Base-by-base conservation (phyloP, 2,888 invertebrate species). In the Pseudococcus jackbeardsleyi region DNA sequence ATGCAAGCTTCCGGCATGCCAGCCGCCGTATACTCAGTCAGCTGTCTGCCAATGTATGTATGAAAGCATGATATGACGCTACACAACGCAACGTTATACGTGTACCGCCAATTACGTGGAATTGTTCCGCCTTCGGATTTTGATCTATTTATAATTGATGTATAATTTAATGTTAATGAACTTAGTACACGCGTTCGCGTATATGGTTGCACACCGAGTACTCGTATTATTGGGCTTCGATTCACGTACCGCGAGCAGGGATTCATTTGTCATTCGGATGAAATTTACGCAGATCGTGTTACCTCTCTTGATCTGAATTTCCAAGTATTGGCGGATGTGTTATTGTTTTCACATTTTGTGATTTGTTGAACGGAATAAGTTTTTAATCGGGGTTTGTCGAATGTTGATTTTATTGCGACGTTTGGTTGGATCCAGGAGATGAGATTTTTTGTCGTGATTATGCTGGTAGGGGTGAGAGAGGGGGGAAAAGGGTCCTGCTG, bases 71-170 rank as follows among this genome's bases (percentile, higher is more conserved):
- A 72, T 72, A 72, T 72, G 68, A 72, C 68, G 68, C 68, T 72
- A 72, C 42, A 59, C 59, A 59, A 19, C 26, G 19, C 19, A 79
- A 42, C 79, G 26, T 3, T 33, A 33, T n/a, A 33, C 26, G 26
- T 33, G 79, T 79, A 42, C 39, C 79, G 39, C 42, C 79, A 79
- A 79, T 79, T 79, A 79, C 79, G 79, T 79, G 79, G 79, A 72
- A 79, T 79, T 79, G 79, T 79, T 79, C 79, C 79, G 79, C 79
- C 79, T 79, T 79, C 79, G 79, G 42, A 79, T 79, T 59, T 42
- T 79, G 79, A 79, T 79, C 79, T 79, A 79, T 79, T 79, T 79
- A 79, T 79, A 79, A 79, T 79, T 79, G 79, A 79, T 79, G 79
- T 79, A 79, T 79, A 79, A 79, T 79, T 79, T 42, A 79, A 79